Evolutionary conservation across 2,113 vertebrate species (phyloP), one percentile per base, ranked within the genome.

Genomic region (Calonectris borealis): DNA sequence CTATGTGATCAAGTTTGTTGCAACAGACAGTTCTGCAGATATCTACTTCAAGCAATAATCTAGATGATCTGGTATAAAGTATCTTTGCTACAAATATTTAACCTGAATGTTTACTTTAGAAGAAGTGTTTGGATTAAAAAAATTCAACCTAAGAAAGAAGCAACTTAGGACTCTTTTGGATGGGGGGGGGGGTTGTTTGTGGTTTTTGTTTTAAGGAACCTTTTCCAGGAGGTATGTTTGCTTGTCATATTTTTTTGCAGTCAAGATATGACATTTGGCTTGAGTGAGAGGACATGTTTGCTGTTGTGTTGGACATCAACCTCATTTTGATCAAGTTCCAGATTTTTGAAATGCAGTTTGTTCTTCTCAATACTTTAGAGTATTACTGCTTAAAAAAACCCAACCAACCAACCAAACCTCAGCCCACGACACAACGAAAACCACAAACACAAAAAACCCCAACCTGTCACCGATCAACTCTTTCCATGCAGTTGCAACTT

Each of bases 341-440:
- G 10, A 9, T 42, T 79, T 83, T 69, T 78, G 21, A 54, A 79
- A 83, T 31, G 10, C 10, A n/a, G 5, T 70, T 79, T 73, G 27
- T 73, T 71, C 34, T 27, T 68, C 27, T 49, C 8, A 27, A 4
- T 60, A 58, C 38, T 73, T 19, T 3, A 18, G 32, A 44, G 11
- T 64, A 31, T 44, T 87, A 48, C n/a, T 83, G 26, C 49, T 71
- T n/a, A 7, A 54, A 48, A 77, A 48, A 34, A 7, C 10, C 27
- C 54, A 26, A 13, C 1, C 13, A 48, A 25, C 3, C 13, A 31
- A 25, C 3, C 13, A 31, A 31, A 7, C 1, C 2, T 15, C 4
- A 48, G 25, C 3, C 13, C 46, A n/a, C 34, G 44, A 24, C 27
- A 77, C 42, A 68, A 32, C 17, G 10, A 80, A 65, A 65, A 25